Conservation (phyloP, 2,113 vertebrate species). For the Zosterops hypoxanthus region DNA sequence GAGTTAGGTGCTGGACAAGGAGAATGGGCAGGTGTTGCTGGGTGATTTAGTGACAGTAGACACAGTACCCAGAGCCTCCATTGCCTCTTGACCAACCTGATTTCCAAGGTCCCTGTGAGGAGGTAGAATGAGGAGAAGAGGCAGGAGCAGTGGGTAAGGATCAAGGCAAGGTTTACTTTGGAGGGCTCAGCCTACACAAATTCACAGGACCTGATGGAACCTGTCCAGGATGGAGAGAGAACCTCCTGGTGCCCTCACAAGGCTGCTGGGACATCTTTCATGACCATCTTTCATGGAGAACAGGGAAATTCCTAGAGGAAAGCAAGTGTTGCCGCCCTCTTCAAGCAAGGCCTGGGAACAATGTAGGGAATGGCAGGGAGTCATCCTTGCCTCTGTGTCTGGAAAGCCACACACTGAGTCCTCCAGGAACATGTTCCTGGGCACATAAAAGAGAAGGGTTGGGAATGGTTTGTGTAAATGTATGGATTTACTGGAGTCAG, state of each 20-base stretch:
- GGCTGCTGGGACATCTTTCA: background rate
- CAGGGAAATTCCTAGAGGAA: background rate
- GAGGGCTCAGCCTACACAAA: background rate
- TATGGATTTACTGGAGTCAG: background rate
- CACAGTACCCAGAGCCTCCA: background rate
- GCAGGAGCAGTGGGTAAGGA: background rate
- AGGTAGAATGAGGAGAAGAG: background rate
- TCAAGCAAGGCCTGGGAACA: background rate
- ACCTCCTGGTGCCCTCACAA: background rate
- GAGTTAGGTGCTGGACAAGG: background rate
- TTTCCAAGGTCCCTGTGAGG: background rate
- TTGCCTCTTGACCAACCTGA: background rate
- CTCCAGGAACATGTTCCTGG: background rate
- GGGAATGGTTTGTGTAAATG: fast-evolving
- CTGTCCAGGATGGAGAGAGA: background rate
- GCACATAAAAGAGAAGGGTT: background rate
- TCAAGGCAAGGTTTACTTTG: background rate
- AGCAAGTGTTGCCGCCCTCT: background rate
- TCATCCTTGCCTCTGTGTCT: background rate
- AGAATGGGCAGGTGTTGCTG: background rate
- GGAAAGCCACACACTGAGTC: fast-evolving
- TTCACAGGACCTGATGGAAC: background rate
- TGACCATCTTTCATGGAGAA: background rate
- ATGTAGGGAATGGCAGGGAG: background rate
- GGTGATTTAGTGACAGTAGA: background rate